Evolutionary conservation across 2,113 vertebrate species (phyloP), one percentile per base, ranked within the genome.

Genomic region (Charina bottae): DNA sequence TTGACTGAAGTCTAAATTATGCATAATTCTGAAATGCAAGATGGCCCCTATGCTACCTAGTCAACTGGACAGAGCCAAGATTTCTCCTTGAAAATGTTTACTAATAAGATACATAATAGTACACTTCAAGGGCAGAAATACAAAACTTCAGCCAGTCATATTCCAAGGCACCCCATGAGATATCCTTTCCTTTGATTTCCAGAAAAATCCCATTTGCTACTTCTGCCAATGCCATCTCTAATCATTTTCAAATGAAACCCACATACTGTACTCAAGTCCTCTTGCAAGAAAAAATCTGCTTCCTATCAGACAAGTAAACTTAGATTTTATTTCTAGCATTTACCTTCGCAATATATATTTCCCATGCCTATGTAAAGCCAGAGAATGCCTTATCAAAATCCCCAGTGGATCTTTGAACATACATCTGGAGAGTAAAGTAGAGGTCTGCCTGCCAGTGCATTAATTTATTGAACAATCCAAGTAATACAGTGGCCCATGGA

Each of bases 361-460:
- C 37, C 85, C 83, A 90, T 87, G 49, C 9, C 28, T 49, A 2
- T 55, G 37, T 87, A 92, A 91, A 92, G 91, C 24, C 86, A 90
- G 28, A 88, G 33, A 64, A 96, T 93, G 95, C 7, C 86, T 96
- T 92, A 90, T 92, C 92, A 87, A 2, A 17, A 78, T n/a, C n/a
- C 24, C 83, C 86, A n/a, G 72, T 58, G 90, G 84, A 24, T 24
- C 90, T 90, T 90, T 60, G 78, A n/a, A 88, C 42, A 68, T 91
- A 0, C 17, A 64, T 83, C 12, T 55, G 17, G 26, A 58, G 64
- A 0, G 13, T 94, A 55, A 91, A 90, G 95, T 91, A 90, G 86
- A 93, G 83, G 89, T 93, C 59, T 62, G 60, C 60, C 28, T 88
- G 6, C 33, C 54, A 85, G 2, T 53, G 24, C 42, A 83, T 59